Base-by-base conservation (phyloP, 2,113 vertebrate genomes). In the Melospiza melodia region DNA sequence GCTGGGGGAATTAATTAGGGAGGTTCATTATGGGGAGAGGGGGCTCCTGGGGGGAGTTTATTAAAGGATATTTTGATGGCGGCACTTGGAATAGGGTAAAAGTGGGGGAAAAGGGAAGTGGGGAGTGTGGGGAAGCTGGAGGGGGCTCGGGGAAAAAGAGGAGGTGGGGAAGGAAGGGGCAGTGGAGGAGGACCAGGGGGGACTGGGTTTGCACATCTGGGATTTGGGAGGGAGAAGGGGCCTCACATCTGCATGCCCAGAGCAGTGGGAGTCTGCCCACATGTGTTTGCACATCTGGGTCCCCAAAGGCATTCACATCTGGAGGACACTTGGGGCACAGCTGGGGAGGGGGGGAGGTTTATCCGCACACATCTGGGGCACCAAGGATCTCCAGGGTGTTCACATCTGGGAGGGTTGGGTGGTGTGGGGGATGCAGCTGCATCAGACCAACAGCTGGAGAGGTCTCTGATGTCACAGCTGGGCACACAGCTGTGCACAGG, bases 1-100 rank as follows among this genome's bases (percentile, higher is more conserved):
- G 33, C 9, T 10, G 8, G 14, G 12, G 39, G 28, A 20, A 28
- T 23, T 41, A 7, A 0, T 55, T 55, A 17, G 44, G 30, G 16
- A 35, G 20, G 31, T 17, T 66, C 16, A 7, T 52, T 66, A 11
- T 6, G 5, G 18, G 59, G 39, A 28, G 51, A 52, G 15, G 51
- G 58, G 3, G 18, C 15, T 31, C 17, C 17, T 46, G 15, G 6
- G 31, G 18, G 18, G 27, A 8, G 11, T 3, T 35, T 0, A 2
- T 59, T 25, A n/a, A 0, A 7, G 9, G 39, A 5, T 19, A 37
- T 35, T 27, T 6, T 66, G 54, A 24, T 0, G 0, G n/a, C 21
- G 65, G 19, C 41, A 8, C 14, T 86, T 62, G 54, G 31, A 46
- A 63, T 18, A 35, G 37, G 59, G 30, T 2, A 43, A 49, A 83